Conservation (phyloP, 2,113 vertebrate genomes). For the Nycticebus coucang region DNA sequence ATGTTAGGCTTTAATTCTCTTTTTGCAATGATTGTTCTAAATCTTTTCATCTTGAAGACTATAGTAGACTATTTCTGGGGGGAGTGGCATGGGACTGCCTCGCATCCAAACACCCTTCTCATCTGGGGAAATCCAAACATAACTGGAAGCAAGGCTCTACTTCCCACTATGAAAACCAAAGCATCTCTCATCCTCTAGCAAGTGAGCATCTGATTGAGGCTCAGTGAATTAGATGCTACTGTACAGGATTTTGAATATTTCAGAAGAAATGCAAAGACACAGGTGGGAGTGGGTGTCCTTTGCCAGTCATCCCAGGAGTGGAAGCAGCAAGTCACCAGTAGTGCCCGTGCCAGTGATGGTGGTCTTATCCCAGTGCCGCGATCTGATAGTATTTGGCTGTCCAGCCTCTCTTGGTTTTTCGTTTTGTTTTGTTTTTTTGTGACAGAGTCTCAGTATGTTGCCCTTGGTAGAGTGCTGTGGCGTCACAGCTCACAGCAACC, state of each 20-base stretch:
- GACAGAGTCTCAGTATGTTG: too few relatives aligned
- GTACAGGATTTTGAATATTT: not conserved
- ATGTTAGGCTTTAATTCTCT: not conserved
- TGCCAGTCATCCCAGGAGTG: not conserved
- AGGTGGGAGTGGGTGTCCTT: not conserved
- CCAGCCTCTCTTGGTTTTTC: not conserved
- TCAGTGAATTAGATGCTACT: not conserved
- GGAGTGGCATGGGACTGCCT: not conserved
- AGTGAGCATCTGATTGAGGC: not conserved
- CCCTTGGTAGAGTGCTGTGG: too few relatives aligned
- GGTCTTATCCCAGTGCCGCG: not conserved
- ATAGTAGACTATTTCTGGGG: not conserved
- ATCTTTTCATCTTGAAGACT: conserved; percentile 3
- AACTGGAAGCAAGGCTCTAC: not conserved
- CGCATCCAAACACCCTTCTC: not conserved
- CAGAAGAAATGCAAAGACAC: not conserved
- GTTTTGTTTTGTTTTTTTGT: not conserved
- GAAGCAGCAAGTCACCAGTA: not conserved
- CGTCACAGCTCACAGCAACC: too few relatives aligned
- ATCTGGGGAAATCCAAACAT: not conserved
- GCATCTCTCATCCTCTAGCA: not conserved
- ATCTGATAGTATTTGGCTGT: not conserved
- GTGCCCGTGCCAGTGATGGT: not conserved
- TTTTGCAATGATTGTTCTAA: not conserved
- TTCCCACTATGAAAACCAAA: not conserved